These are phyloP conservation scores for Hemitrygon akajei DNA, from an alignment of 2,797 vertebrate genomes.

Conservation along the genomic window DNA sequence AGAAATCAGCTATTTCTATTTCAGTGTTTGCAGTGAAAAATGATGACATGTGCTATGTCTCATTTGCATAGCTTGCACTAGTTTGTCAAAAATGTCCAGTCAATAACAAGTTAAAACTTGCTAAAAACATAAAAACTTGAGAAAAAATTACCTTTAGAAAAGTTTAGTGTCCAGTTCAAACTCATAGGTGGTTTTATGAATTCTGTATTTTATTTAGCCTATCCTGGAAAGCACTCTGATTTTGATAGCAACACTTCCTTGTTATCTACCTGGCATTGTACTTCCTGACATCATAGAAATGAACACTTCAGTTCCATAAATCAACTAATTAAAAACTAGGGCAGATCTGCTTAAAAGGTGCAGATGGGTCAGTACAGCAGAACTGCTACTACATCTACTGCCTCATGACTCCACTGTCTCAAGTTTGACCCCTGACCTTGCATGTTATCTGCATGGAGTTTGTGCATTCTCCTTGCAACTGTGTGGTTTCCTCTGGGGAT, in stretches of 20 bases:
- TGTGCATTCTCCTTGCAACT: no score
- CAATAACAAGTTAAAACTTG: background rate
- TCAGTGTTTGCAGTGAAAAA: background rate
- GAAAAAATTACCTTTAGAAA: background rate
- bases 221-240: background rate
- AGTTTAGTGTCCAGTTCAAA: background rate
- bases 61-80: background rate
- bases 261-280: no score
- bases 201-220: background rate
- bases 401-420: no score
- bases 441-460: no score
- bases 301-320: background rate
- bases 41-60: background rate
- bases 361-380: background rate
- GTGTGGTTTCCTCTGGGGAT: no score
- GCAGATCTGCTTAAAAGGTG: no score
- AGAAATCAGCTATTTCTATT: background rate
- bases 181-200: background rate
- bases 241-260: background rate
- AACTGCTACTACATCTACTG: background rate
- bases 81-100: background rate
- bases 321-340: background rate
- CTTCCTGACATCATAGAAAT: background rate
- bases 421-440: no score
- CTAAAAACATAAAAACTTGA: background rate